Percentiles rank a stretch among this genome's conserved stretches.
These are phyloP conservation scores for Eupithecia centaureata DNA, from an alignment of 2,888 invertebrate genomes.

Conservation along the genomic window DNA sequence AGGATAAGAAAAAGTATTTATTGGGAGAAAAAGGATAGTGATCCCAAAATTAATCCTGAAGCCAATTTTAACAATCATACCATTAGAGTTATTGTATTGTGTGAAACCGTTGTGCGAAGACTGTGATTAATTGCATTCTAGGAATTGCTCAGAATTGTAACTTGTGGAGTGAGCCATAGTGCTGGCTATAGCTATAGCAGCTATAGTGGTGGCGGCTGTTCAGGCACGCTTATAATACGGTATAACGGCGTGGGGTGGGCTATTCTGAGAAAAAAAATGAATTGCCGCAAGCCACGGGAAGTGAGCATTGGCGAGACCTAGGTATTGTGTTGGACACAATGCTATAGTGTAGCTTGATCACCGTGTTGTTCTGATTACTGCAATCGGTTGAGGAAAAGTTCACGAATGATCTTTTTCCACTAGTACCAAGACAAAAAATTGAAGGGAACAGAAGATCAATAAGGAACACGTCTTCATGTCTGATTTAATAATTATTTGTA, in stretches of 20 bases:
- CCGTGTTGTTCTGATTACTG: neutral
- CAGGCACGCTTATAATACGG: conserved; percentile 1
- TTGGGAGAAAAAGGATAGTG: neutral
- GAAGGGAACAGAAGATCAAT: too few relatives aligned
- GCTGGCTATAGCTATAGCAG: neutral
- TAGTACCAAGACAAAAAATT: too few relatives aligned
- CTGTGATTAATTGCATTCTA: conserved; percentile 4
- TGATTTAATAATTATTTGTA: too few relatives aligned
- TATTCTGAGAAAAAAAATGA: conserved; percentile 29
- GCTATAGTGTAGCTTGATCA: neutral
- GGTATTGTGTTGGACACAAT: conserved; percentile 12
- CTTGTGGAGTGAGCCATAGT: neutral
- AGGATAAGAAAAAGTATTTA: neutral
- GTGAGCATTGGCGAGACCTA: conserved; percentile 24
- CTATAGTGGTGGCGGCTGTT: neutral
- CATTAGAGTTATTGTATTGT: neutral
- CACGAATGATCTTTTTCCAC: neutral
- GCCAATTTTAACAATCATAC: neutral
- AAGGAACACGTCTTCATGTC: too few relatives aligned
- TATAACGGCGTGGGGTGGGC: conserved; percentile 14
- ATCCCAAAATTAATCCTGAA: neutral
- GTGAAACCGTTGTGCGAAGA: neutral
- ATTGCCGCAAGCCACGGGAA: conserved; percentile 33
- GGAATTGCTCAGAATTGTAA: conserved; percentile 1
- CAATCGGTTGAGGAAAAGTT: neutral